Conservation (phyloP, 2,113 vertebrate genomes). For the Malurus elegans region DNA sequence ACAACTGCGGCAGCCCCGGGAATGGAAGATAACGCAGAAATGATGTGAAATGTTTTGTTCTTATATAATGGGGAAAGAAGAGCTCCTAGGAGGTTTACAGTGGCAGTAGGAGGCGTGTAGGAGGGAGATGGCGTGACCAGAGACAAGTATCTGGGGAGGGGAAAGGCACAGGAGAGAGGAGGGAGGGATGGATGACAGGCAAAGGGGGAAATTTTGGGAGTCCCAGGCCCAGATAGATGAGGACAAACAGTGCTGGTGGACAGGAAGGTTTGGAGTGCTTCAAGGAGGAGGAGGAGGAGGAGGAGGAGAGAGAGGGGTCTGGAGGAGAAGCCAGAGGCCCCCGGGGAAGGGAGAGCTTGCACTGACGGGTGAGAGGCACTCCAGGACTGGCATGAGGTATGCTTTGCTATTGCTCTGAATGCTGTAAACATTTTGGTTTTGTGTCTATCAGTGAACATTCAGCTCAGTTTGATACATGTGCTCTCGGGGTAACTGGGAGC, state of each 20-base stretch:
- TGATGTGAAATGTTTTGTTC: background rate
- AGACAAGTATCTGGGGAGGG: background rate
- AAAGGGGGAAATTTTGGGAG: background rate
- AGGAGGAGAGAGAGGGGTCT: background rate
- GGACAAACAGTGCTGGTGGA: background rate
- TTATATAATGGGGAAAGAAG: background rate
- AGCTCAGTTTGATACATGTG: constrained; percentile 52
- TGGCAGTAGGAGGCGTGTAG: background rate
- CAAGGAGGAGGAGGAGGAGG: background rate
- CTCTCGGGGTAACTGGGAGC: constrained; percentile 37
- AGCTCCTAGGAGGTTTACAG: background rate
- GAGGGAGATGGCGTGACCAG: background rate
- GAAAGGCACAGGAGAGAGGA: background rate
- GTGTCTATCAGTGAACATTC: constrained; percentile 53
- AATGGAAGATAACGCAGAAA: constrained; percentile 8
- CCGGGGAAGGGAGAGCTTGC: background rate
- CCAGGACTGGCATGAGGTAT: constrained; percentile 69
- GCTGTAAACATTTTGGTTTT: constrained; percentile 75
- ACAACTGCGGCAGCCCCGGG: background rate
- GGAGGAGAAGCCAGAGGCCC: background rate
- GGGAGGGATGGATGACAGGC: background rate
- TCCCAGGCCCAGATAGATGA: background rate
- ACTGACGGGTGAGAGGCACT: background rate
- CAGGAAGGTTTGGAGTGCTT: background rate
- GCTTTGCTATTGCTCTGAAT: constrained; percentile 77